Conservation (phyloP, 2,113 vertebrate genomes). For the Tauraco erythrolophus region DNA sequence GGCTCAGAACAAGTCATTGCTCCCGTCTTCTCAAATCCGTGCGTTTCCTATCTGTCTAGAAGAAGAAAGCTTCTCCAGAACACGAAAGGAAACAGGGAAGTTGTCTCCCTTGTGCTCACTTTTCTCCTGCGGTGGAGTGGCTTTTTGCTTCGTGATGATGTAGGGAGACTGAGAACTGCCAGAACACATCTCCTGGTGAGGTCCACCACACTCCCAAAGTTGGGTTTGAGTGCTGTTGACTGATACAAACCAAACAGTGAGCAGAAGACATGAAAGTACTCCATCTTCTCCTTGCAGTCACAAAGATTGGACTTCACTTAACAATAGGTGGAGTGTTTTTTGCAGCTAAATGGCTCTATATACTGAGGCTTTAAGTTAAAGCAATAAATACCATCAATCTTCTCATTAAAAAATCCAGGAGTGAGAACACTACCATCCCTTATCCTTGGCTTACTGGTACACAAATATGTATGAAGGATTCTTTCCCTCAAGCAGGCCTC, state of each 20-base stretch:
- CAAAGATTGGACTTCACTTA: not conserved
- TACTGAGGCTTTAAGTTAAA: not conserved
- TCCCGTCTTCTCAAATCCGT: not conserved
- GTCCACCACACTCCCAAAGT: not conserved
- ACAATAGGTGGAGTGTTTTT: not conserved
- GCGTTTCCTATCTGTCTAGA: not conserved
- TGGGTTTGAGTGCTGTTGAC: not conserved
- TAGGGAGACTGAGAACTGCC: not conserved
- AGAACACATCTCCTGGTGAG: not conserved
- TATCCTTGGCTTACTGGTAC: not conserved
- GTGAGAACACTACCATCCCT: not conserved
- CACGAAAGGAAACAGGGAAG: not conserved
- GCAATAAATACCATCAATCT: not conserved
- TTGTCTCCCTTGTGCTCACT: fast-evolving
- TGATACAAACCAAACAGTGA: not conserved
- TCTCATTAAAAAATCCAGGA: not conserved
- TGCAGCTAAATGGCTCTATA: not conserved
- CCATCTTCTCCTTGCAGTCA: not conserved
- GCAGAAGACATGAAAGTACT: not conserved
- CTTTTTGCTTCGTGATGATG: not conserved
- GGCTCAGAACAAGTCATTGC: not conserved
- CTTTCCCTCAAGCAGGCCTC: not conserved
- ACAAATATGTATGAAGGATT: not conserved
- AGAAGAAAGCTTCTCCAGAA: not conserved
- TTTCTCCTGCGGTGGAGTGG: fast-evolving